phyloP scores from a whole-genome alignment of 1,140 invertebrate genomes.

The Leucophenga varia region DNA sequence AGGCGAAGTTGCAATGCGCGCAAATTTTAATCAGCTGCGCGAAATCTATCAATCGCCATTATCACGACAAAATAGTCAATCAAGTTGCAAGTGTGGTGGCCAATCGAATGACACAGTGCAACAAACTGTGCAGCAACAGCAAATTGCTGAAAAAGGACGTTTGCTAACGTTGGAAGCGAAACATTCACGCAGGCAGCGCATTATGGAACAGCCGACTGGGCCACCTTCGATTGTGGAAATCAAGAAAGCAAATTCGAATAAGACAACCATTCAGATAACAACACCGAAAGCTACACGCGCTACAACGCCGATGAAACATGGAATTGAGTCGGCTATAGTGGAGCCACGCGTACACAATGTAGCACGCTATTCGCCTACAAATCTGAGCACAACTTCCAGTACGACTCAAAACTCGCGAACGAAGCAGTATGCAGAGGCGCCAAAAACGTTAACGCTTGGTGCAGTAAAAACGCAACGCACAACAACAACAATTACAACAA shows the following conservation, averaged over 20 bases:
- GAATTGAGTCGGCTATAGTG: conserved; percentile 14
- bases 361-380: not conserved
- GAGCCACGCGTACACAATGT: not conserved
- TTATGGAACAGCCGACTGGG: conserved; percentile 60
- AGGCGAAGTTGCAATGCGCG: not conserved
- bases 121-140: not conserved
- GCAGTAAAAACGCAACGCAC: no score
- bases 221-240: conserved; percentile 30
- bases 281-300: conserved; percentile 23
- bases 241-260: conserved; percentile 23
- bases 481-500: not conserved
- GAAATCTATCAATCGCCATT: conserved; percentile 71
- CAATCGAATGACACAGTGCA: conserved; percentile 3
- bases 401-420: not conserved
- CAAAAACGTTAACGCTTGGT: conserved; percentile 1
- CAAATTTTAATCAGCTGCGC: conserved; percentile 66
- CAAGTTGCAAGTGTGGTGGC: conserved; percentile 29
- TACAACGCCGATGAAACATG: conserved; percentile 16
- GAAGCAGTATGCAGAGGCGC: not conserved
- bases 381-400: not conserved
- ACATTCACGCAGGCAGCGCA: conserved; percentile 69
- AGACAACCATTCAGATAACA: conserved; percentile 43
- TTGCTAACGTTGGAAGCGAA: conserved; percentile 65
- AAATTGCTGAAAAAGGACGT: conserved; percentile 58
- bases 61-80: conserved; percentile 41